phyloP scores from a whole-genome alignment of 2,797 vertebrate genomes.

The Notolabrus celidotus region DNA sequence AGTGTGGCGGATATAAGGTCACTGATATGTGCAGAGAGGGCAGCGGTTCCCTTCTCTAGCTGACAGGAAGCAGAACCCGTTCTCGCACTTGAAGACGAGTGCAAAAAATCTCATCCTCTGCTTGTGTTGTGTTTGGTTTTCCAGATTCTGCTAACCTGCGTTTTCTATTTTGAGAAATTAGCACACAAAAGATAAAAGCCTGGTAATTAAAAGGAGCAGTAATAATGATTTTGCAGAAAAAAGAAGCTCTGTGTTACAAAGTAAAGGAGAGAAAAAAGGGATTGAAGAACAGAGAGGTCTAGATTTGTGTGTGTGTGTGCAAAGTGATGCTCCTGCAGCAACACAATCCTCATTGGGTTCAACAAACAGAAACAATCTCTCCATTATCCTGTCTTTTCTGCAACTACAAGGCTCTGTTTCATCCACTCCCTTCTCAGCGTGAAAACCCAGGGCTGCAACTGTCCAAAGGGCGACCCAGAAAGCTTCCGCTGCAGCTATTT shows the following conservation, averaged over 20 bases:
- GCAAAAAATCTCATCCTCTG: not conserved
- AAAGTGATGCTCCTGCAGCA: slow-evolving; percentile 56
- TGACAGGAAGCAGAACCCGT: slow-evolving; percentile 14
- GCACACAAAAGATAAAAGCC: slow-evolving; percentile 56
- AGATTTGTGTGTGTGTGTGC: slow-evolving; percentile 41
- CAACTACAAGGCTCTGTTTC: slow-evolving; percentile 65
- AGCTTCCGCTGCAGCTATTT: slow-evolving; percentile 70
- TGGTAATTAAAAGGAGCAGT: slow-evolving; percentile 39
- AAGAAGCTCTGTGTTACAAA: not conserved
- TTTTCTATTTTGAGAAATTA: slow-evolving; percentile 65
- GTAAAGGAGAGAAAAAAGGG: slow-evolving; percentile 1
- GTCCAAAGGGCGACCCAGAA: slow-evolving; percentile 56
- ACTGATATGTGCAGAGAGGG: slow-evolving; percentile 47
- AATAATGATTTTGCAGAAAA: slow-evolving; percentile 43
- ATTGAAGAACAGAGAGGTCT: slow-evolving; percentile 15
- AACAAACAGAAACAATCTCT: slow-evolving; percentile 71
- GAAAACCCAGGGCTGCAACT: slow-evolving; percentile 64
- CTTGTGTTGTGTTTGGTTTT: slow-evolving; percentile 13
- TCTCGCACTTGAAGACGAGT: not conserved
- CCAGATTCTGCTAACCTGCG: slow-evolving; percentile 45
- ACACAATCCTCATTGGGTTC: slow-evolving; percentile 60
- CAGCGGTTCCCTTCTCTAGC: slow-evolving; percentile 37
- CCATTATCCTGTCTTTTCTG: slow-evolving; percentile 61
- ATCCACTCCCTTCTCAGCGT: slow-evolving; percentile 51
- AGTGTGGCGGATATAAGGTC: slow-evolving; percentile 65